Conservation (phyloP, 2,113 vertebrate species). For the Oryzias melastigma region DNA sequence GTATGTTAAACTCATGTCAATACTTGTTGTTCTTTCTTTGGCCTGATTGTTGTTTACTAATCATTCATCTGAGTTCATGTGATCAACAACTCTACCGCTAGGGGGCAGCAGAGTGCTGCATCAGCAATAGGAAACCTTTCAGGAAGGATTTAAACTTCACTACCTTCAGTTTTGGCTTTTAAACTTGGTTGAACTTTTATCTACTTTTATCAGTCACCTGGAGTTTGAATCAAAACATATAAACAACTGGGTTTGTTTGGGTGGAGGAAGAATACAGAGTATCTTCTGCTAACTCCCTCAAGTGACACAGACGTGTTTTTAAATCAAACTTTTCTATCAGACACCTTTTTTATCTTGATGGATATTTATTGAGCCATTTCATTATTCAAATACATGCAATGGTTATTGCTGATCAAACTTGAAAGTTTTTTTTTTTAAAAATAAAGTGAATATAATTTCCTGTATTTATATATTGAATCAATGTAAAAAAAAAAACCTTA, state of each 20-base stretch:
- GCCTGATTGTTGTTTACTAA: too few species aligned
- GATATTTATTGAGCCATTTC: too few species aligned
- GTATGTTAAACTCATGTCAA: not conserved
- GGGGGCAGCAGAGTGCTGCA: constrained; percentile 48
- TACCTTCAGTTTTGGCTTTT: not conserved
- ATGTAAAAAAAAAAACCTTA: too few species aligned
- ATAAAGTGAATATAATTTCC: too few species aligned
- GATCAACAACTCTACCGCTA: constrained; percentile 24
- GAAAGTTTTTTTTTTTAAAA: too few species aligned
- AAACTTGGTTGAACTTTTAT: not conserved
- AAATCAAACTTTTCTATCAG: constrained; percentile 44
- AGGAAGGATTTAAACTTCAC: constrained; percentile 2
- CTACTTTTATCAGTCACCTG: not conserved
- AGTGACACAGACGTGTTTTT: constrained; percentile 68
- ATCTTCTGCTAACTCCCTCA: constrained; percentile 63
- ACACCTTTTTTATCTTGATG: constrained; percentile 5
- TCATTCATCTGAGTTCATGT: not conserved
- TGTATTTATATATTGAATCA: too few species aligned
- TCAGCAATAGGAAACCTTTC: not conserved
- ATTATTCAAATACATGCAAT: too few species aligned
- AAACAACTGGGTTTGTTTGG: constrained; percentile 3
- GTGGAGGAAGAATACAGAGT: constrained; percentile 42
- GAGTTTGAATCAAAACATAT: constrained; percentile 1
- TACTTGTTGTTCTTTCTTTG: too few species aligned
- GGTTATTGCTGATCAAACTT: too few species aligned